A percentile compares a stretch with the other conserved stretches of the same genome.
phyloP scores from a whole-genome alignment of 1,140 invertebrate genomes.

The Gonioctena quinquepunctata region DNA sequence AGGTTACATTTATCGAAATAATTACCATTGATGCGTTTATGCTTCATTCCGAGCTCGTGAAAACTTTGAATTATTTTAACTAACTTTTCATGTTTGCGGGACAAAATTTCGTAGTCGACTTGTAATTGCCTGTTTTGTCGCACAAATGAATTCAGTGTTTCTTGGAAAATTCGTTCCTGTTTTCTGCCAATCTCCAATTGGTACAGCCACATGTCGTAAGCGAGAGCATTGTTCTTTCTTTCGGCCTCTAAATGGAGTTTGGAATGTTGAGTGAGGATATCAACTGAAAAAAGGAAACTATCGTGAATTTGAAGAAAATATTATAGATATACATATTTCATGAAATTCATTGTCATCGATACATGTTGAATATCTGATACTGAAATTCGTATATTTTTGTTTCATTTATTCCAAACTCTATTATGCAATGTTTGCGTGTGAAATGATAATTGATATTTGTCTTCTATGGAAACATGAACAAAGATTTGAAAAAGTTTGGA shows the following conservation, averaged over 20 bases:
- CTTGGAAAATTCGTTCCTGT: constrained; percentile 32
- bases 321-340: too few species aligned
- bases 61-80: background rate
- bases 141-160: constrained; percentile 30
- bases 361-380: too few species aligned
- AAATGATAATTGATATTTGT: too few species aligned
- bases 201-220: constrained; percentile 38
- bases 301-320: too few species aligned
- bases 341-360: too few species aligned
- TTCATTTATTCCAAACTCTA: too few species aligned
- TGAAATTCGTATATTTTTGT: too few species aligned
- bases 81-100: constrained; percentile 27
- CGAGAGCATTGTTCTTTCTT: constrained; percentile 25
- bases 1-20: background rate
- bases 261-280: constrained; percentile 26
- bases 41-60: background rate
- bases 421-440: too few species aligned
- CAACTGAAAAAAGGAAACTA: constrained; percentile 24
- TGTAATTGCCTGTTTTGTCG: constrained; percentile 40
- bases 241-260: constrained; percentile 38
- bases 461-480: too few species aligned
- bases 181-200: constrained; percentile 34
- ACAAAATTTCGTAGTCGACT: constrained; percentile 33
- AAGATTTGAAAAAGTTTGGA: too few species aligned
- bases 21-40: background rate